These are phyloP conservation scores for Microcaecilia unicolor DNA, from an alignment of 2,797 vertebrate genomes.

Conservation along the genomic window DNA sequence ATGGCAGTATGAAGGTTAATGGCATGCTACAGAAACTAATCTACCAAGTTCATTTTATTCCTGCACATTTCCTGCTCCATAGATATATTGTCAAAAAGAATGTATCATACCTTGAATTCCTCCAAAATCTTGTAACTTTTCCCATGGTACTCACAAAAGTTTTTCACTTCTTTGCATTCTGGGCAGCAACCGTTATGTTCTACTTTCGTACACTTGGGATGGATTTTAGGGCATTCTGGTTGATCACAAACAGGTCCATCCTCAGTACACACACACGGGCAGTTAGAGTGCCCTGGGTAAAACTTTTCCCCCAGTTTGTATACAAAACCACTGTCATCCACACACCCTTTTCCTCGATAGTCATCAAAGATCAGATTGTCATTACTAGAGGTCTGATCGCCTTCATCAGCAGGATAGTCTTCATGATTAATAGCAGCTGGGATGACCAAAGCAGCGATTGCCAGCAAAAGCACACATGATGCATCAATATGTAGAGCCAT, in stretches of 20 bases:
- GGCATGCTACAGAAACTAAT: no score
- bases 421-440: conserved; percentile 79
- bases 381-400: conserved; percentile 79
- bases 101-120: conserved; percentile 91
- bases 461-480: conserved; percentile 75
- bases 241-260: conserved; percentile 97
- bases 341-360: conserved; percentile 95
- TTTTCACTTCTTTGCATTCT: conserved; percentile 97
- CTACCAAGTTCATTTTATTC: no score
- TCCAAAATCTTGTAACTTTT: conserved; percentile 97
- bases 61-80: no score
- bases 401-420: conserved; percentile 86
- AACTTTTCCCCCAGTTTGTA: conserved; percentile 97
- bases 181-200: conserved; percentile 98
- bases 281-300: conserved; percentile 97
- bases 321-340: conserved; percentile 97
- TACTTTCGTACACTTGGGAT: conserved; percentile 98
- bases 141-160: conserved; percentile 97
- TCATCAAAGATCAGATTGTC: conserved; percentile 93
- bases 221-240: conserved; percentile 95
- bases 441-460: conserved; percentile 65
- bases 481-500: conserved; percentile 84
- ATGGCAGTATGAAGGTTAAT: no score
- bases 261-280: conserved; percentile 94
- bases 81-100: no score